A percentile compares a stretch with the other conserved stretches of the same genome.
These are phyloP conservation scores for Philypnodon macrostomus DNA, from an alignment of 2,797 vertebrate genomes.

Conservation along the genomic window DNA sequence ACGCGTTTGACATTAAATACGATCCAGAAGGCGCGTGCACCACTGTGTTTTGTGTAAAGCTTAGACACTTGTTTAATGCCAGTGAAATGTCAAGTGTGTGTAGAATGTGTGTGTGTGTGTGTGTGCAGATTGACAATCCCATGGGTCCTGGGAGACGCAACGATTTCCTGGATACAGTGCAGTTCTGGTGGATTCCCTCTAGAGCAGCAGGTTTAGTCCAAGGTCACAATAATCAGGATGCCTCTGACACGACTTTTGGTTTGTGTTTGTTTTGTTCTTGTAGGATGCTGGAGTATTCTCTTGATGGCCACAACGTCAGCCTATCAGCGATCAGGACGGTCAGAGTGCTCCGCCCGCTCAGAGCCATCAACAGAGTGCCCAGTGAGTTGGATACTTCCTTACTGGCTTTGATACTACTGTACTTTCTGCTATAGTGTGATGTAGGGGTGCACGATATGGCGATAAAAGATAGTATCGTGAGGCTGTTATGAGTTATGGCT, in stretches of 20 bases:
- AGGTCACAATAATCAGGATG: slow-evolving; percentile 57
- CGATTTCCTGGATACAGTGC: slow-evolving; percentile 39
- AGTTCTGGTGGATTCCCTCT: slow-evolving; percentile 37
- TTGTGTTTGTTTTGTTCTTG: no score
- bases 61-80: slow-evolving; percentile 80
- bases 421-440: no score
- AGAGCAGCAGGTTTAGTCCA: slow-evolving; percentile 43
- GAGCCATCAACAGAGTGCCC: slow-evolving; percentile 98
- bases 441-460: no score
- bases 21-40: slow-evolving; percentile 61
- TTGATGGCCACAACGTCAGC: slow-evolving; percentile 95
- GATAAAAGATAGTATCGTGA: no score
- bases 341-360: slow-evolving; percentile 90
- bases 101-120: slow-evolving; percentile 18
- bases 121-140: slow-evolving; percentile 64
- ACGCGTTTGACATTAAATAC: slow-evolving; percentile 71
- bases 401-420: no score
- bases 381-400: slow-evolving; percentile 80
- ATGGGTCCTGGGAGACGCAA: slow-evolving; percentile 50
- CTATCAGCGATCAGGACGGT: slow-evolving; percentile 94
- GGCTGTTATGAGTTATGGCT: no score
- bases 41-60: slow-evolving; percentile 63
- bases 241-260: slow-evolving; percentile 45
- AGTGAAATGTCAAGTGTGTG: slow-evolving; percentile 79
- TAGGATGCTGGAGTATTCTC: slow-evolving; percentile 97